These are phyloP conservation scores for Hofmannophila pseudospretella DNA, from an alignment of 2,888 invertebrate species.

Conservation along the genomic window DNA sequence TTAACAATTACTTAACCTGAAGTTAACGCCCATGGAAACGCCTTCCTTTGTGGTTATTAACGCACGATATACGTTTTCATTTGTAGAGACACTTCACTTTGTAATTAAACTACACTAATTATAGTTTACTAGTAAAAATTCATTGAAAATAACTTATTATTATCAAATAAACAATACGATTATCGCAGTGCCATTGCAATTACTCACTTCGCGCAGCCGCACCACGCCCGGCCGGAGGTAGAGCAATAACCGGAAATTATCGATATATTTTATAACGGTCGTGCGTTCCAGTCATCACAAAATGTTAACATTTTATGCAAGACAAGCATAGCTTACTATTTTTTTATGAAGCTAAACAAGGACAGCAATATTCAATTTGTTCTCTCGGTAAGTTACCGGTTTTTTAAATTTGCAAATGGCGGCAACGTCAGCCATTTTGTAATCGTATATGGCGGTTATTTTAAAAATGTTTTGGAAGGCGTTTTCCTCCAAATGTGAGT, in stretches of 20 bases:
- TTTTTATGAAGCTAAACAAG: neutral
- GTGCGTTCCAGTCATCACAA: neutral
- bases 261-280: neutral
- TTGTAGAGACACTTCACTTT: slow-evolving; percentile 28
- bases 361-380: slow-evolving; percentile 6
- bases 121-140: slow-evolving; percentile 20
- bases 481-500: no score
- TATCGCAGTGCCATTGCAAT: slow-evolving; percentile 44
- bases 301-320: neutral
- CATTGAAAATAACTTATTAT: slow-evolving; percentile 37
- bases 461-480: no score
- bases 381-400: neutral
- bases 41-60: slow-evolving; percentile 34
- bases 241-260: slow-evolving; percentile 29
- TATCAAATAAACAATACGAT: slow-evolving; percentile 54
- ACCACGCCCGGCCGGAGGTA: slow-evolving; percentile 65
- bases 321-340: neutral
- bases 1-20: slow-evolving; percentile 59
- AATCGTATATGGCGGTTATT: slow-evolving; percentile 3
- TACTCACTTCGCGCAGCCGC: slow-evolving; percentile 69
- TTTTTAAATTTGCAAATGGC: slow-evolving; percentile 3
- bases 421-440: neutral
- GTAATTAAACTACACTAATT: slow-evolving; percentile 12
- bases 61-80: slow-evolving; percentile 28
- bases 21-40: slow-evolving; percentile 72